Conservation (phyloP, 2,113 vertebrate genomes). For the Eulacestoma nigropectus region DNA sequence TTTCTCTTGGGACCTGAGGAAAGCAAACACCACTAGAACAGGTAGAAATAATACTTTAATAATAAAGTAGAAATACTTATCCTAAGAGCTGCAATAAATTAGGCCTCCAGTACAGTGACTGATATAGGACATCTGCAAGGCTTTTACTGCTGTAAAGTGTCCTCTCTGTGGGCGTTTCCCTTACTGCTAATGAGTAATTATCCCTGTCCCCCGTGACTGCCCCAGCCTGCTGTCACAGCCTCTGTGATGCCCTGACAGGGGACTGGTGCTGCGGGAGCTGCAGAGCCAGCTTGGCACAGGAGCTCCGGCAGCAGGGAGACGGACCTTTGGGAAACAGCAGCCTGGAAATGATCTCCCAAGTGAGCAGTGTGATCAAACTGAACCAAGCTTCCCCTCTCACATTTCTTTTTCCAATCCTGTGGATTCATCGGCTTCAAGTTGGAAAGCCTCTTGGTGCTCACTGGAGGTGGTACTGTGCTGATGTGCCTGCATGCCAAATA, state of each 20-base stretch:
- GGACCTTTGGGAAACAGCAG: not conserved
- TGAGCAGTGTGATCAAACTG: rapidly evolving
- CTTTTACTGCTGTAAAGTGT: not conserved
- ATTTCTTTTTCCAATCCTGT: not conserved
- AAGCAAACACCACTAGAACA: not conserved
- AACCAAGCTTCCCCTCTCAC: not conserved
- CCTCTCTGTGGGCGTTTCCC: not conserved
- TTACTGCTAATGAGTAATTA: not conserved
- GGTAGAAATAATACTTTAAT: not conserved
- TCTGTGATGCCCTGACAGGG: rapidly evolving
- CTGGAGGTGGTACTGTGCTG: not conserved
- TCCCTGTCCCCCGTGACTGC: rapidly evolving
- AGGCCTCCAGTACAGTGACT: not conserved
- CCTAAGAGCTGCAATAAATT: not conserved
- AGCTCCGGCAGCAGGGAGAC: rapidly evolving
- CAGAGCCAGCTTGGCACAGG: not conserved
- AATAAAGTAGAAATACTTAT: not conserved
- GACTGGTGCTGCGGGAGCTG: not conserved
- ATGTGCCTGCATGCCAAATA: not conserved
- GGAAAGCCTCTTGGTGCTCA: not conserved
- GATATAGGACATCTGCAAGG: not conserved
- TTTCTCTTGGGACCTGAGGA: not conserved
- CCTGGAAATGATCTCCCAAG: not conserved
- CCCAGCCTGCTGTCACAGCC: not conserved
- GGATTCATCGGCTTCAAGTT: not conserved